Conservation (phyloP, 2,888 invertebrate species). For the Erannis defoliaria region DNA sequence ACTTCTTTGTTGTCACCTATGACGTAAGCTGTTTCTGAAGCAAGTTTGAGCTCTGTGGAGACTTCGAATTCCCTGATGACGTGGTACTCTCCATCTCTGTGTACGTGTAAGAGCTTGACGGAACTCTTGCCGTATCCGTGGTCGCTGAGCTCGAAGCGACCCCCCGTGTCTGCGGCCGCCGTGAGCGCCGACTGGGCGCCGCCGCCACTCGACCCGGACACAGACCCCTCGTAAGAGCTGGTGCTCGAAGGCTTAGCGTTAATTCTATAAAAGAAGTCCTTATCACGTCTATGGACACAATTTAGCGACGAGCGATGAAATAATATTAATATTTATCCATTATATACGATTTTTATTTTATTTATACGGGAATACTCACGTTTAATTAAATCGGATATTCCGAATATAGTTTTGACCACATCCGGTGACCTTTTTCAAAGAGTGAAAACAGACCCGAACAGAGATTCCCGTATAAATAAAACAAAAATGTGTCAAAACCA, state of each 20-base stretch:
- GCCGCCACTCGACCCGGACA: conserved; percentile 22
- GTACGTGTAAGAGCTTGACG: conserved; percentile 91
- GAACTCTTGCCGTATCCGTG: conserved; percentile 92
- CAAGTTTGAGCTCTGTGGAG: conserved; percentile 89
- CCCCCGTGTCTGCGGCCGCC: conserved; percentile 77
- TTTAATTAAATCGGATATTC: too few species aligned
- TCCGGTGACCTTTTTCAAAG: too few species aligned
- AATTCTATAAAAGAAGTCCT: conserved; percentile 66
- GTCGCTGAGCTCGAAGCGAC: conserved; percentile 87
- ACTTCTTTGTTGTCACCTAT: conserved; percentile 92
- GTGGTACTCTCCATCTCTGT: conserved; percentile 89
- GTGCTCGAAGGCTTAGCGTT: conserved; percentile 83
- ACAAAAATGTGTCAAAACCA: too few species aligned
- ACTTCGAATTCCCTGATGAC: conserved; percentile 91
- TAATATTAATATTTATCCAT: conserved; percentile 3
- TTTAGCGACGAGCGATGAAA: not conserved
- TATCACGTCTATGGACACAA: conserved; percentile 12
- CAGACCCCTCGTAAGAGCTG: conserved; percentile 61
- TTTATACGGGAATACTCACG: too few species aligned
- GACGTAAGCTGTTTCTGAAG: conserved; percentile 90
- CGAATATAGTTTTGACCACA: too few species aligned
- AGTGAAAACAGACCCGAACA: too few species aligned
- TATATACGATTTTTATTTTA: too few species aligned
- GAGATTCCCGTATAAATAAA: too few species aligned
- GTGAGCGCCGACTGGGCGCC: conserved; percentile 59